These are phyloP conservation scores for Himantopus leucocephalus DNA, from an alignment of 2,113 vertebrate genomes.

Conservation along the genomic window DNA sequence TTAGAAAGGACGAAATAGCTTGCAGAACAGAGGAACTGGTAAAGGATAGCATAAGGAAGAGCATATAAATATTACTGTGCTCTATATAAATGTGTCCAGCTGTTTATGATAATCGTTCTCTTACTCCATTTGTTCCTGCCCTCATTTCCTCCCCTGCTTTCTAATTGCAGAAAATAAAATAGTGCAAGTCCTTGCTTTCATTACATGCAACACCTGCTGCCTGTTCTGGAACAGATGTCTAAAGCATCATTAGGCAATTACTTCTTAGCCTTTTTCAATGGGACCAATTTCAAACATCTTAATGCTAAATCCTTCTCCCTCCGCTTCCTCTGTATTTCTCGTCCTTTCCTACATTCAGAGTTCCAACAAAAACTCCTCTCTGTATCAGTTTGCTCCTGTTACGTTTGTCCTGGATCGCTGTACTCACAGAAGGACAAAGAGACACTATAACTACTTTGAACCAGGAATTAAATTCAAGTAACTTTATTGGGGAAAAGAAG, in stretches of 20 bases:
- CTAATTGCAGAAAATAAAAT: constrained; percentile 36
- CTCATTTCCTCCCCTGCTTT: constrained; percentile 26
- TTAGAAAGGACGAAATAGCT: not conserved
- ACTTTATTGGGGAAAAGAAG: not conserved
- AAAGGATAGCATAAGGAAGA: not conserved
- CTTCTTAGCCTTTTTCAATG: not conserved
- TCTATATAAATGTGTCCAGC: not conserved
- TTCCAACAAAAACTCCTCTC: not conserved
- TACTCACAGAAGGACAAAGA: not conserved
- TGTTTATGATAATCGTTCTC: constrained; percentile 22
- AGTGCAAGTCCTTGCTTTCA: constrained; percentile 22
- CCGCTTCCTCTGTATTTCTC: not conserved
- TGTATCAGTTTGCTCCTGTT: not conserved
- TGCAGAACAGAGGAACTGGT: not conserved
- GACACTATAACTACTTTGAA: not conserved
- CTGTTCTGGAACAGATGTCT: constrained; percentile 53
- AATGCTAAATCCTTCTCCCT: not conserved
- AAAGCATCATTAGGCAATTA: constrained; percentile 21
- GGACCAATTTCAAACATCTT: constrained; percentile 7
- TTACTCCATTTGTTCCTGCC: constrained; percentile 18
- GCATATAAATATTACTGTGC: not conserved
- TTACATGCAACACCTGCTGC: constrained; percentile 47
- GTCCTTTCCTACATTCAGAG: not conserved
- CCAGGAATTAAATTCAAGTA: not conserved
- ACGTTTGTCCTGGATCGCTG: not conserved